Evolutionary conservation across 2,888 invertebrate species (phyloP).

Genomic region (Amblyjoppa fuscipennis): DNA sequence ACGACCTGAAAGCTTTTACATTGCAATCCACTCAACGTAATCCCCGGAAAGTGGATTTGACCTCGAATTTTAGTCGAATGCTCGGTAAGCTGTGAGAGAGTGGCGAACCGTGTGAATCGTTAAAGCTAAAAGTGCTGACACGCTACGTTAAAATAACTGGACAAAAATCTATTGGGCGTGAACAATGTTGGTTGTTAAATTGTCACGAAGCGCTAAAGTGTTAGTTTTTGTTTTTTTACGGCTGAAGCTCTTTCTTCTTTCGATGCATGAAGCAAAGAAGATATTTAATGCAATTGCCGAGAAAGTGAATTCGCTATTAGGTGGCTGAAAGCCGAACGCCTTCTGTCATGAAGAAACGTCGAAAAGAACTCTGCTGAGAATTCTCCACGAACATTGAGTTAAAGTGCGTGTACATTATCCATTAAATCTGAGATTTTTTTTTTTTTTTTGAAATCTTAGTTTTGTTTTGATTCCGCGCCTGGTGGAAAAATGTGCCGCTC

Average conservation of each 20-base stretch:
- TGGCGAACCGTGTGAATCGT: not conserved
- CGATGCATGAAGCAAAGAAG: not conserved
- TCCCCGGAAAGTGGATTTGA: not conserved
- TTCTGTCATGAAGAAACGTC: not conserved
- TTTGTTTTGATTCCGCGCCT: no score
- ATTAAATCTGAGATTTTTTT: not conserved
- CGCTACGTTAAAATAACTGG: not conserved
- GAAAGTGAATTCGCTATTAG: not conserved
- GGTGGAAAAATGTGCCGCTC: no score
- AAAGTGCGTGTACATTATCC: not conserved
- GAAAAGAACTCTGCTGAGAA: not conserved
- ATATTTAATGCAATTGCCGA: not conserved
- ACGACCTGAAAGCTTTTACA: not conserved
- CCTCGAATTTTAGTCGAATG: not conserved
- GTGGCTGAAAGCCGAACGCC: not conserved
- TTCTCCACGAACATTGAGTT: not conserved
- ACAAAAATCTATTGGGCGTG: not conserved
- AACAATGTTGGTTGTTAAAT: not conserved
- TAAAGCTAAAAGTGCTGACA: not conserved
- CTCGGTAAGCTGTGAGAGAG: not conserved
- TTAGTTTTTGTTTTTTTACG: not conserved
- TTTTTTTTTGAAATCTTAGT: no score
- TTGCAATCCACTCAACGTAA: constrained; percentile 11
- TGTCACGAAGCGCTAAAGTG: not conserved
- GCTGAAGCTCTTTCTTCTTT: not conserved